phyloP scores from a whole-genome alignment of 2,797 vertebrate species.

The Pseudochirops corinnae region DNA sequence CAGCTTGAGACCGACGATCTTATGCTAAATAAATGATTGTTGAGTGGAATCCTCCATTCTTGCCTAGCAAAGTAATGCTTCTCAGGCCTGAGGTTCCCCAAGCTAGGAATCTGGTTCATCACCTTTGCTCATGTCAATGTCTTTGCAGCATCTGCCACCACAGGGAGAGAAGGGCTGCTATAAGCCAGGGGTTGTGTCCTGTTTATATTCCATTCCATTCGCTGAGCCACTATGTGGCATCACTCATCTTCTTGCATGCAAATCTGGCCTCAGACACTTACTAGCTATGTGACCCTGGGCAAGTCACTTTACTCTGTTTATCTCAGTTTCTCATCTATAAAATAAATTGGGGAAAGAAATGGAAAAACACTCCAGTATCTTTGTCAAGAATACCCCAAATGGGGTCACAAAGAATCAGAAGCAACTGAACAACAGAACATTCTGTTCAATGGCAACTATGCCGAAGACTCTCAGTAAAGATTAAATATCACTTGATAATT shows the following conservation, averaged over 20 bases:
- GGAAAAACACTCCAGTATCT: neutral
- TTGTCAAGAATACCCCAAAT: neutral
- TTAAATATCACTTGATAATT: neutral
- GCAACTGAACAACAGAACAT: neutral
- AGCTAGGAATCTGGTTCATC: neutral
- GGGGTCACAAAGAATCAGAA: neutral
- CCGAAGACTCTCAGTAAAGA: neutral
- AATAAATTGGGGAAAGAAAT: neutral
- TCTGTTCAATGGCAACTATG: neutral
- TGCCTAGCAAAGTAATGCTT: neutral
- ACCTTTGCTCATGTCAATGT: neutral
- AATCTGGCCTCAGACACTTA: neutral
- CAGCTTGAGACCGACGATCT: neutral
- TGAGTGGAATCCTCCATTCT: neutral
- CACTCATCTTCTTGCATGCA: neutral
- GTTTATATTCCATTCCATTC: neutral
- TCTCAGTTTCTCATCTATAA: neutral
- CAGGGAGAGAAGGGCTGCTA: rapidly evolving
- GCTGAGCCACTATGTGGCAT: neutral
- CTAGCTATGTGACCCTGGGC: neutral
- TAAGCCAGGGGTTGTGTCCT: neutral
- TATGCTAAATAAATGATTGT: neutral
- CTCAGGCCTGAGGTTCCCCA: neutral
- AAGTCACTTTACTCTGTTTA: neutral
- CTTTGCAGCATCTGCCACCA: neutral